Evolutionary conservation across 2,113 vertebrate genomes (phyloP).

Genomic region (Rafetus swinhoei): DNA sequence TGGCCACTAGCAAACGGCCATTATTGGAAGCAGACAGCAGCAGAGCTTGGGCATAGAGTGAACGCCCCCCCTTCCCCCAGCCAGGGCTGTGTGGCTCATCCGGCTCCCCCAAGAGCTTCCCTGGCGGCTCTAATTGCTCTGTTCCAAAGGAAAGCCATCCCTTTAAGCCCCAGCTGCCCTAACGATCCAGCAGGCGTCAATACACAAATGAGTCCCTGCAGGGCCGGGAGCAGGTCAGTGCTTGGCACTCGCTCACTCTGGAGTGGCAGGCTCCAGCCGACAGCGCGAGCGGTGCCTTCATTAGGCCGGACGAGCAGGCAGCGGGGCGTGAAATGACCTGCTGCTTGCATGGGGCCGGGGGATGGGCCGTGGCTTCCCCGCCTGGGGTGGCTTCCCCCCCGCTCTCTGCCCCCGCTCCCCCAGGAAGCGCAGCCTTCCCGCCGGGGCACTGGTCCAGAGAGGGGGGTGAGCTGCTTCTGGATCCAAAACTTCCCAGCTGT

Average conservation of each 20-base stretch:
- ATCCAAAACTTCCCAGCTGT: background rate
- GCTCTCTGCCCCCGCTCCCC: background rate
- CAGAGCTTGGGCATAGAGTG: background rate
- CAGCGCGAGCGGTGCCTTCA: background rate
- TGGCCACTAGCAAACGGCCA: background rate
- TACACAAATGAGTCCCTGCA: slow-evolving; percentile 21
- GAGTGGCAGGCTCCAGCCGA: background rate
- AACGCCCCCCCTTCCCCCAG: too few relatives aligned
- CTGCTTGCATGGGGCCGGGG: background rate
- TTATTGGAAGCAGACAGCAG: too few relatives aligned
- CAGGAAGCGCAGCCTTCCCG: background rate
- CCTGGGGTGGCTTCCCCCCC: background rate
- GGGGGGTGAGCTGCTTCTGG: background rate
- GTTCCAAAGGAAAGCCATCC: background rate
- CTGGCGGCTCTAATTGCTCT: too few relatives aligned
- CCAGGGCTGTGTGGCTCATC: background rate
- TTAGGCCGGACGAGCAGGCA: background rate
- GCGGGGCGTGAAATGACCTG: background rate
- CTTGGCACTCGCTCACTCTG: slow-evolving; percentile 20
- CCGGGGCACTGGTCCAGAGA: background rate
- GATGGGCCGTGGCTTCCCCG: background rate
- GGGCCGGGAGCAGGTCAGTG: background rate
- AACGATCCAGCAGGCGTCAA: background rate
- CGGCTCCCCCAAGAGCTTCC: background rate
- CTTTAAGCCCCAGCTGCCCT: background rate